These are phyloP conservation scores for Phengaris arion DNA, from an alignment of 2,888 invertebrate species.

Conservation along the genomic window DNA sequence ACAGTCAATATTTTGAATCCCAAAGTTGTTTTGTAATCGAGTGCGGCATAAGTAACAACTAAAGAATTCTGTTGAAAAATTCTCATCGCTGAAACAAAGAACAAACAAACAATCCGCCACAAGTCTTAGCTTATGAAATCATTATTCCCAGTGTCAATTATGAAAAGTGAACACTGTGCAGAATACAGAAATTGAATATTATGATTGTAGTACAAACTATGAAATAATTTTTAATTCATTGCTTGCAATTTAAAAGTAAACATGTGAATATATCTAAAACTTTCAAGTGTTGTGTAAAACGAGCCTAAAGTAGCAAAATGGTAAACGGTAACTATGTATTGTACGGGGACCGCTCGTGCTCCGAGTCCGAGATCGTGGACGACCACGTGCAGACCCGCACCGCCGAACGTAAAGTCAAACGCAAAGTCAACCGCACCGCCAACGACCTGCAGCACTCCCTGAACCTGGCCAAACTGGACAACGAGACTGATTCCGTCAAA, in stretches of 20 bases:
- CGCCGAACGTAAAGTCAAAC: slow-evolving; percentile 59
- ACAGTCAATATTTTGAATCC: slow-evolving; percentile 15
- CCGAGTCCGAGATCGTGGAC: slow-evolving; percentile 68
- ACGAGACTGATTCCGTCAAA: slow-evolving; percentile 71
- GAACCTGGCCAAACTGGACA: slow-evolving; percentile 64
- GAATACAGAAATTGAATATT: not conserved
- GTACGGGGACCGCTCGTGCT: slow-evolving; percentile 68
- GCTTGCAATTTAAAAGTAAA: not conserved
- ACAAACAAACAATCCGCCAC: slow-evolving; percentile 69
- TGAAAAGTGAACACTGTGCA: slow-evolving; percentile 2
- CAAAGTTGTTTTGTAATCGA: slow-evolving; percentile 33
- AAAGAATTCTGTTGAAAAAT: slow-evolving; percentile 57
- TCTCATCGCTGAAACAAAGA: slow-evolving; percentile 39
- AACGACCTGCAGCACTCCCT: slow-evolving; percentile 63
- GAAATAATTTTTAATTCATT: not conserved
- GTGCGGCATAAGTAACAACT: slow-evolving; percentile 48
- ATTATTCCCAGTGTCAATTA: slow-evolving; percentile 23
- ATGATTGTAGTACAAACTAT: not conserved
- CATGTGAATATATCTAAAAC: not conserved
- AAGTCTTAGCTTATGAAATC: slow-evolving; percentile 52
- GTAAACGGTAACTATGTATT: slow-evolving; percentile 74
- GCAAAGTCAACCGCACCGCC: slow-evolving; percentile 59
- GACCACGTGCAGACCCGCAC: slow-evolving; percentile 67
- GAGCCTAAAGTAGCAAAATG: slow-evolving; percentile 53
- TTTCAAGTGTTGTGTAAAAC: not conserved